Evolutionary conservation across 2,113 vertebrate genomes (phyloP).

Genomic region (Scophthalmus maximus): DNA sequence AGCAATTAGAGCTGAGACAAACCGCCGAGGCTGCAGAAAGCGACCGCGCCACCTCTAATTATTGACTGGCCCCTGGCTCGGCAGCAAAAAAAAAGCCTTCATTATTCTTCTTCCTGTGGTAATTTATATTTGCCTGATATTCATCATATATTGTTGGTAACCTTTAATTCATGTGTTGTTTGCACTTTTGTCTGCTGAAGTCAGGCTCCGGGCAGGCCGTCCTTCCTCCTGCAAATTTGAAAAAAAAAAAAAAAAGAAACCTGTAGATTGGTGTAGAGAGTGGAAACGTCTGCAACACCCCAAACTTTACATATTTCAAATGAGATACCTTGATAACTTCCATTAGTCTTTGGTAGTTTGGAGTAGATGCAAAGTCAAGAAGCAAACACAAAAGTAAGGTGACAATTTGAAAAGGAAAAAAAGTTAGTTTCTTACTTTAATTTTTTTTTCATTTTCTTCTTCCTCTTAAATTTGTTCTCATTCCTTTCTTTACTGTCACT

Average conservation of each 20-base stretch:
- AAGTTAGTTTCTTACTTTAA: background rate
- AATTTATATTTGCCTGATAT: slow-evolving; percentile 87
- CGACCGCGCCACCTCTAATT: slow-evolving; percentile 80
- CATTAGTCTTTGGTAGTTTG: background rate
- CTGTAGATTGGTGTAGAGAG: slow-evolving; percentile 69
- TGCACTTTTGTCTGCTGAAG: slow-evolving; percentile 89
- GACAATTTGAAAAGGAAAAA: background rate
- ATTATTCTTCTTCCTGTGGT: slow-evolving; percentile 82
- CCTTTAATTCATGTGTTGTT: slow-evolving; percentile 95
- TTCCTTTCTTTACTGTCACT: no score
- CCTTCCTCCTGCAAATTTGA: background rate
- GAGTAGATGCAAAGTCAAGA: background rate
- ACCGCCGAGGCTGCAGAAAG: slow-evolving; percentile 55
- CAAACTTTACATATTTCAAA: slow-evolving; percentile 37
- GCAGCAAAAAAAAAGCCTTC: slow-evolving; percentile 69
- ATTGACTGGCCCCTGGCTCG: slow-evolving; percentile 79
- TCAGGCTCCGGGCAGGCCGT: slow-evolving; percentile 70
- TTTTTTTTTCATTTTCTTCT: background rate
- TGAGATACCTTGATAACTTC: background rate
- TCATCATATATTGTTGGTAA: slow-evolving; percentile 85
- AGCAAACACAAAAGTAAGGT: background rate
- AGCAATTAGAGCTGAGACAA: slow-evolving; percentile 80
- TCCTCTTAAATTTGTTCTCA: no score
- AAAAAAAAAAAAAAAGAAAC: no score
- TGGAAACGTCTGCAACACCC: background rate